Evolutionary conservation across 2,888 invertebrate species (phyloP).

Genomic region (Idaea straminata): DNA sequence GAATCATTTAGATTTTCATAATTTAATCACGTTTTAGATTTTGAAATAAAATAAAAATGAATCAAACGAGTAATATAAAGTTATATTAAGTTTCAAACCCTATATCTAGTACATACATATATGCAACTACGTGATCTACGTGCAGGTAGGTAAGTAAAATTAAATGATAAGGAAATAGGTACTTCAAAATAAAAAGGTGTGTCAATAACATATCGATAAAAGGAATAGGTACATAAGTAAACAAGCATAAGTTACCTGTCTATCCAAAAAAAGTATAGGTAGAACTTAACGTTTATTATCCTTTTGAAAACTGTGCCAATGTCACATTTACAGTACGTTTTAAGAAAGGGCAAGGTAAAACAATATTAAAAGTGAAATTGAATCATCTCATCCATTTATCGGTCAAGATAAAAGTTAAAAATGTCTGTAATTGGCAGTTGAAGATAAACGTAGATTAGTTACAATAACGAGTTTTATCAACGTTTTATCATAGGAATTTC

Average conservation of each 20-base stretch:
- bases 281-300: not conserved
- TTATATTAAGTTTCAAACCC: no score
- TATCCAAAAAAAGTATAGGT: not conserved
- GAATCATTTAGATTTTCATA: not conserved
- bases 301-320: constrained; percentile 15
- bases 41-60: not conserved
- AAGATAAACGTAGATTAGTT: not conserved
- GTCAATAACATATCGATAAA: not conserved
- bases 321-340: constrained; percentile 8
- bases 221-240: not conserved
- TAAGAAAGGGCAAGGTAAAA: constrained; percentile 12
- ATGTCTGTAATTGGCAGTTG: constrained; percentile 5
- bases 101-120: no score
- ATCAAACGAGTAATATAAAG: no score
- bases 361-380: constrained; percentile 5
- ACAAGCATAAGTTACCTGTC: not conserved
- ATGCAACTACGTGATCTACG: no score
- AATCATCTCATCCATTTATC: constrained; percentile 17
- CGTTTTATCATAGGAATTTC: not conserved
- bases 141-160: no score
- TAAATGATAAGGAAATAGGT: not conserved
- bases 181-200: not conserved
- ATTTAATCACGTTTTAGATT: not conserved
- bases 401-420: constrained; percentile 7
- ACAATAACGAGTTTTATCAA: not conserved